Evolutionary conservation across 64 coral and sea anemone genomes (phyloP), one percentile per base, ranked within the genome.

Genomic region (Actinia equina): DNA sequence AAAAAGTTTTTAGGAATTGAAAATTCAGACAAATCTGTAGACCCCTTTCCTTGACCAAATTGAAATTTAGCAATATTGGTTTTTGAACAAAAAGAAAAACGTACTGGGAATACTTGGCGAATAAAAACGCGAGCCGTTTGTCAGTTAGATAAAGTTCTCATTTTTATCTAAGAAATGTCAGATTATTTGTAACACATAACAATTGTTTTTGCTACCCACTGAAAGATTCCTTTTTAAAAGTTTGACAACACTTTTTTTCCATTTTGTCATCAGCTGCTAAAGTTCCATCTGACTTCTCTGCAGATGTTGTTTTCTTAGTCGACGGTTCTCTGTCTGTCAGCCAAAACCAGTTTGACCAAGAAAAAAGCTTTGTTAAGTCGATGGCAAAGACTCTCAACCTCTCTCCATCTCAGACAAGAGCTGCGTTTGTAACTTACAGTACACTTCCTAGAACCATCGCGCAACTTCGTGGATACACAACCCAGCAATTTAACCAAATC

Each of bases 281-380:
- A 43, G 63, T 84, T 44, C 78, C 87, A 44, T 19, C 51, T 25
- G 82, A 46, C 83, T 91, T 91, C 23, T 58, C 74, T 44, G 86
- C 91, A 18, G 94, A 96, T 51, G 71, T 96, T 19, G 30, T 96
- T 13, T 96, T 96, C 80, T 74, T 96, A 17, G 89, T 96, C 60
- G 94, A 96, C 45, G 85, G 88, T 17, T 96, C 94, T 20, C 64
- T 13, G 44, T 77, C 85, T 8, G 88, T 92, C 64, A 90, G 79
- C 20, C 83, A 84, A 19, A 26, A 77, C 17, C 82, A 95, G 45
- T 92, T 92, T 17, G n/a, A 74, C 30, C 88, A 89, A 83, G 83
- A 92, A 74, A 95, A 95, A 45, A 62, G 77, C 44, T 95, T 95
- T 82, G 83, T 95, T 5, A 86, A 86, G 57, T 77, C 86, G 6